Base-by-base conservation (phyloP, 1,140 invertebrate genomes). In the Drosophila santomea region DNA sequence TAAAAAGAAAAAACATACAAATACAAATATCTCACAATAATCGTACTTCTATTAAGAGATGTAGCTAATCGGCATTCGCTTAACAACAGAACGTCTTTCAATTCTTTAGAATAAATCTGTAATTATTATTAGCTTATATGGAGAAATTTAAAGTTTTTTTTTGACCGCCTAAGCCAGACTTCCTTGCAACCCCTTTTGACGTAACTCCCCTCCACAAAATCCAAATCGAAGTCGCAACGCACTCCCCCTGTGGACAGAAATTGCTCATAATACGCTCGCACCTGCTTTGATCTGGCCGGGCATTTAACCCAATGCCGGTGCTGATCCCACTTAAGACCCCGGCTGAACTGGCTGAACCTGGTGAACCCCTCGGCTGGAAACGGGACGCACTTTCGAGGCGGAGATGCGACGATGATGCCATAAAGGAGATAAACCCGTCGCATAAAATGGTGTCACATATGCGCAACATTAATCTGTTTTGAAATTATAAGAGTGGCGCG, bases 371-470 rank as follows among this genome's bases (percentile, higher is more conserved):
- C 41, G 63, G 51, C 66, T 38, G 39, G 20, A 39, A 39, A n/a
- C 23, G 57, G 44, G 44, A 10, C 54, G 38, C 58, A 71, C 74
- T 64, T 61, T 56, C 59, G 66, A 14, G 4, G 66, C 4, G 17
- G 43, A 50, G 51, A 61, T 48, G 67, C 59, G 80, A 72, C 78
- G 82, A 79, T 88, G 83, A 83, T 88, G 83, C 83, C 83, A 88
- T 88, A 88, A 83, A 86, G 71, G 83, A 88, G 83, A 88, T 88
- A 88, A 88, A 74, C 83, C 84, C 84, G 76, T 88, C 80, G 84
- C 84, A 89, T 89, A 89, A 84, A 89, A 88, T 88, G 84, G 88
- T 88, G 81, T 84, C 90, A 91, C 90, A 91, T 91, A 91, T 91
- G 90, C 90, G 90, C 80, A 74, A 83, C 90, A 91, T 91, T 91